Evolutionary conservation across 2,888 invertebrate genomes (phyloP).

Genomic region (Phaonia tiefii): DNA sequence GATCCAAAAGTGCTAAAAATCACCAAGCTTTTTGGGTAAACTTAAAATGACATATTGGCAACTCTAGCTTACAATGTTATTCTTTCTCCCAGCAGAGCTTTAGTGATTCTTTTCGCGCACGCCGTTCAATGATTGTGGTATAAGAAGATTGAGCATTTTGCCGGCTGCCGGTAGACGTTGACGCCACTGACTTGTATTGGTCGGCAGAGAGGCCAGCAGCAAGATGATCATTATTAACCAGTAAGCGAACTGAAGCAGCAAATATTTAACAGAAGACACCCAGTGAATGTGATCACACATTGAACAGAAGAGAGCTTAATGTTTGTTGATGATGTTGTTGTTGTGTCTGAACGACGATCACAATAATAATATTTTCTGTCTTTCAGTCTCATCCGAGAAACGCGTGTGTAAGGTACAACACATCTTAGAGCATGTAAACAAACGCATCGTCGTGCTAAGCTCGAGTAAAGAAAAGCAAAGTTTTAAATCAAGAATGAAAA

Average conservation of each 20-base stretch:
- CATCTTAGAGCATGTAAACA: conserved; percentile 44
- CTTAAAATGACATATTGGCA: no score
- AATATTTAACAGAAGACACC: neutral
- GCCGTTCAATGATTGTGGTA: neutral
- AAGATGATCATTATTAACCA: conserved; percentile 45
- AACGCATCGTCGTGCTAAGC: conserved; percentile 43
- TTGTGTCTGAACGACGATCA: conserved; percentile 1
- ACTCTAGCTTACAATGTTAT: conserved; percentile 11
- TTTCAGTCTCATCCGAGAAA: conserved; percentile 74
- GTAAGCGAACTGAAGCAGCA: conserved; percentile 11
- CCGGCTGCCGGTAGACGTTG: neutral
- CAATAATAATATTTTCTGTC: conserved; percentile 48
- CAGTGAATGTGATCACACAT: neutral
- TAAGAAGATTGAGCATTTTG: neutral
- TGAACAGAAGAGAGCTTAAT: conserved; percentile 1
- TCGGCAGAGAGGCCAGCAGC: neutral
- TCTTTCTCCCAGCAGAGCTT: conserved; percentile 29
- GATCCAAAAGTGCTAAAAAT: no score
- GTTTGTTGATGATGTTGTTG: conserved; percentile 5
- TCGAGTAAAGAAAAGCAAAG: neutral
- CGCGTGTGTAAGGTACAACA: conserved; percentile 75
- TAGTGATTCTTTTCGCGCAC: conserved; percentile 47
- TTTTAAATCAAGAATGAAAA: neutral
- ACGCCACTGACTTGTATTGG: neutral
- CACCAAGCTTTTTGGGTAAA: no score